These are phyloP conservation scores for Epirrhoe tristata DNA, from an alignment of 2,888 invertebrate species.

Conservation along the genomic window DNA sequence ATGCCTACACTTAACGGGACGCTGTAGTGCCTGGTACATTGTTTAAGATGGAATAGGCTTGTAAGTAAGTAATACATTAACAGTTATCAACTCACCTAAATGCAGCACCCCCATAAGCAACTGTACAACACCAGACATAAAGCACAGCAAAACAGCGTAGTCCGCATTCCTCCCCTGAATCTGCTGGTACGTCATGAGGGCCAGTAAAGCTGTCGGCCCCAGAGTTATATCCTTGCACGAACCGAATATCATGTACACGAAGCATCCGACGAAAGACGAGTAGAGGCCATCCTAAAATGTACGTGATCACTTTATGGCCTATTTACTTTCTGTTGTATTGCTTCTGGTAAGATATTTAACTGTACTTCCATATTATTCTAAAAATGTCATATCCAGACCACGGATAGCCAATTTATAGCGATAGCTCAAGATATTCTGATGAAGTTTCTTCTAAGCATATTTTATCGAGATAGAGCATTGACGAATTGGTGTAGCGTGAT, in stretches of 20 bases:
- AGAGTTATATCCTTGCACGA: slow-evolving; percentile 95
- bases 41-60: too few relatives aligned
- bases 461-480: background rate
- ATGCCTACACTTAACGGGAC: too few relatives aligned
- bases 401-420: too few relatives aligned
- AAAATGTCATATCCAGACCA: too few relatives aligned
- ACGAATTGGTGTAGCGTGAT: background rate
- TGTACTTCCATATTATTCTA: too few relatives aligned
- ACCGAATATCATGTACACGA: slow-evolving; percentile 95
- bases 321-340: background rate
- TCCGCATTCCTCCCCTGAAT: slow-evolving; percentile 89
- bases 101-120: slow-evolving; percentile 92
- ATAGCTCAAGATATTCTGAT: background rate
- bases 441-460: background rate
- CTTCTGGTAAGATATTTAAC: too few relatives aligned
- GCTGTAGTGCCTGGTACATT: too few relatives aligned
- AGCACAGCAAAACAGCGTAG: slow-evolving; percentile 93
- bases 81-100: slow-evolving; percentile 86
- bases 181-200: slow-evolving; percentile 95
- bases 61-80: too few relatives aligned
- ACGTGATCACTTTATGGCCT: slow-evolving; percentile 20
- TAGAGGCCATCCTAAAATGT: slow-evolving; percentile 95
- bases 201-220: slow-evolving; percentile 97
- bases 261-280: slow-evolving; percentile 97
- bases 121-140: slow-evolving; percentile 93